Evolutionary conservation across 2,797 vertebrate genomes (phyloP), one percentile per base, ranked within the genome.

Genomic region (Epinephelus coioides): DNA sequence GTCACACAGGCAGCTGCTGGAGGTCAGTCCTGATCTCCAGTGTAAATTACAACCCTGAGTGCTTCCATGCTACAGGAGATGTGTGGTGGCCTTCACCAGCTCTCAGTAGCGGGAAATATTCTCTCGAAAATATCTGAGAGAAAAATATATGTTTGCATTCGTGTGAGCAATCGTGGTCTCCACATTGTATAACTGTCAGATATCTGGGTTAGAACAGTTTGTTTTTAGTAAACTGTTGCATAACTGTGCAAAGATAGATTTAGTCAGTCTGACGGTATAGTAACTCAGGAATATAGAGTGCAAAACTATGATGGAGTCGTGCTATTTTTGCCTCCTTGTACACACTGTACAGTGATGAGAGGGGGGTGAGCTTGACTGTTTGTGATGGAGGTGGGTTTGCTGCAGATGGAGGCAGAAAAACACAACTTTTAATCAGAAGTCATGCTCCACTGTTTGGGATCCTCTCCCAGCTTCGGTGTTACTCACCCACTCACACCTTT

Each of bases 221-320:
- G 76, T 87, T 91, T 91, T 91, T 88, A 88, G 88, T 69, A 34
- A 80, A 81, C 65, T 72, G 81, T 91, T 94, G 82, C 79, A 6
- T 92, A 91, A 92, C 86, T 27, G 85, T 43, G 73, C 81, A 82
- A 85, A 88, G 66, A 90, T 84, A 84, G 70, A 76, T 81, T 80
- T 71, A 73, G 81, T 76, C 68, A 21, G 54, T 80, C 76, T 64
- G 68, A 84, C 76, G 61, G 50, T 84, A 84, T 83, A 84, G 71
- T 80, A 83, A 82, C 74, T 34, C 47, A 59, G 69, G 49, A 77
- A 72, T 78, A 76, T 68, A 64, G 56, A 76, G 62, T 51, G 23
- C 47, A 25, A 64, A 66, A 57, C 65, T 12, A 14, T 53, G 69
- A 80, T 65, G 72, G 65, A 78, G 12, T 76, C 6, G 1, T n/a